Conservation (phyloP, 2,113 vertebrate genomes). For the Mormyrus iriodes region DNA sequence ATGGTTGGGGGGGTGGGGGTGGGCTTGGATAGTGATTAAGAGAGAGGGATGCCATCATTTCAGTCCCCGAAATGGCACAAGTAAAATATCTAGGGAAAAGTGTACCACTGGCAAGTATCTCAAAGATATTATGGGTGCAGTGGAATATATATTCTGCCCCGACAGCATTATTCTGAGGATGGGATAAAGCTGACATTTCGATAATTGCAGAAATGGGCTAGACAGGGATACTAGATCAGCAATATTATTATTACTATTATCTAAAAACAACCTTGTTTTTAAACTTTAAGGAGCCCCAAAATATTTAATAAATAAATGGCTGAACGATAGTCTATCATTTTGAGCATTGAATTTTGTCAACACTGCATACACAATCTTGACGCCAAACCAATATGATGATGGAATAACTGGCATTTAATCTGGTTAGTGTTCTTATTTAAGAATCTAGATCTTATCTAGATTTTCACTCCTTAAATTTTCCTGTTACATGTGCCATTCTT, state of each 20-base stretch:
- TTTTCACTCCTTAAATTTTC: background rate
- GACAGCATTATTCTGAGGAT: conserved; percentile 10
- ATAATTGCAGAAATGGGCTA: conserved; percentile 2
- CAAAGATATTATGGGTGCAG: conserved; percentile 20
- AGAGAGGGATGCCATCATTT: conserved; percentile 26
- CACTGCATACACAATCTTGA: background rate
- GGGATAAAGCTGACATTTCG: conserved; percentile 12
- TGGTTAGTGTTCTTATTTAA: background rate
- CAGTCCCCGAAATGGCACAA: conserved; percentile 19
- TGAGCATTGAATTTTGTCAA: background rate
- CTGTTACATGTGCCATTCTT: background rate
- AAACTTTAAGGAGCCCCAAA: background rate
- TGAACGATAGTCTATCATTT: background rate
- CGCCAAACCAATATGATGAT: background rate
- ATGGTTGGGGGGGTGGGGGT: conserved; percentile 19
- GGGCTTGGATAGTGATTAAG: conserved; percentile 31
- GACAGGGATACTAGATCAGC: background rate
- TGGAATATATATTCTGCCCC: conserved; percentile 8
- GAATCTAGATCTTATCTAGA: background rate
- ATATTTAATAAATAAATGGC: background rate
- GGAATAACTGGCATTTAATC: background rate
- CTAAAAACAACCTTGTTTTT: background rate
- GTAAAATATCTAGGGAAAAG: conserved; percentile 22
- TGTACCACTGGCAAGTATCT: conserved; percentile 20
- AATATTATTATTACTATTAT: background rate